Evolutionary conservation across 2,113 vertebrate species (phyloP), one percentile per base, ranked within the genome.

Genomic region (Neogale vison): DNA sequence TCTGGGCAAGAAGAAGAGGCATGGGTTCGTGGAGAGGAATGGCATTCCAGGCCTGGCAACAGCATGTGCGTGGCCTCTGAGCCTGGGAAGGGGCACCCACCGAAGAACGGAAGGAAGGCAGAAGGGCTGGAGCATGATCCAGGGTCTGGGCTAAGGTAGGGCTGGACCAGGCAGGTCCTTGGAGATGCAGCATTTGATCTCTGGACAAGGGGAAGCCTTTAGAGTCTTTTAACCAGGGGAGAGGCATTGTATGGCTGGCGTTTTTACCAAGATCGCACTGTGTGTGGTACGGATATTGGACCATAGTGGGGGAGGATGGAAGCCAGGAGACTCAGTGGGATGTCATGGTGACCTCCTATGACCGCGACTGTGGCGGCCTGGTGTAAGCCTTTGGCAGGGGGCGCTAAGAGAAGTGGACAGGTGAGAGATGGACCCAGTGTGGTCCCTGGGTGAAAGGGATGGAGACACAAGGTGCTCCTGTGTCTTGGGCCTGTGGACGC

Each of bases 401-500:
- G 42, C 20, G 63, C 23, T 34, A n/a, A 63, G n/a, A 59, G n/a
- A 26, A 8, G 7, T 23, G 39, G 45, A 14, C 72, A 42, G 63
- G 3, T 13, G 31, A 69, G 83, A 24, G 39, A 34, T 15, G 31
- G 45, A 3, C 23, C 12, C 29, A 21, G 18, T 0, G 15, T 20
- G 81, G n/a, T 6, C 31, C 1, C 2, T 0, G 10, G 10, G 11
- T 8, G 3, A 15, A 17, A 1, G 10, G 1, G 8, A 4, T 21
- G 74, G 36, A 65, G 31, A 63, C 2, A 6, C 11, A 1, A 1
- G 61, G 1, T 1, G 1, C 1, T 3, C 5, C 5, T 0, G 1
- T 31, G 26, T 18, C 36, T 14, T 13, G 45, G 36, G 4, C 1
- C 21, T 26, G 50, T 4, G 6, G 26, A 29, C 2, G 0, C 13